A percentile compares a stretch with the other conserved stretches of the same genome.
Evolutionary conservation across 92 coral and sea anemone genomes (phyloP).

Genomic region (Heliopora coerulea): DNA sequence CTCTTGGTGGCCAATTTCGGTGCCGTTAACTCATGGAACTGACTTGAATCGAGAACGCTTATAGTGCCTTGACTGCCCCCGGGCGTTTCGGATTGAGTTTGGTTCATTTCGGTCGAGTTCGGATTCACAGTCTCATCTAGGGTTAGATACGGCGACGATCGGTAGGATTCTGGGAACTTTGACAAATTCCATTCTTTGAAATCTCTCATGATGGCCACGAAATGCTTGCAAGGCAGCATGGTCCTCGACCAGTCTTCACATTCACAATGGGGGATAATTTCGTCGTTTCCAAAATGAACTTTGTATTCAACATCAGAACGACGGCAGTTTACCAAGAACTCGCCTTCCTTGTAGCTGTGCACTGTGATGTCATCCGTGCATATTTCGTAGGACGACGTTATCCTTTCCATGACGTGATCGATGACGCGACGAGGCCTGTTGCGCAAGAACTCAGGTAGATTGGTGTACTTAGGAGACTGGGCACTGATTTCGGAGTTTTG

Average conservation of each 20-base stretch:
- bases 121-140: slow-evolving; percentile 31
- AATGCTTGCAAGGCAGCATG: slow-evolving; percentile 51
- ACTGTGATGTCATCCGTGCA: slow-evolving; percentile 41
- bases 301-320: slow-evolving; percentile 41
- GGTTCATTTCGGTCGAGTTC: slow-evolving; percentile 2
- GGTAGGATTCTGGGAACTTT: slow-evolving; percentile 29
- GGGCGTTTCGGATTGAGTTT: slow-evolving; percentile 4
- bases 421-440: slow-evolving; percentile 48
- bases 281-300: slow-evolving; percentile 33
- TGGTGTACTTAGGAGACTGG: slow-evolving; percentile 4
- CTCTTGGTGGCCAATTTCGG: slow-evolving; percentile 27
- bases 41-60: slow-evolving; percentile 31
- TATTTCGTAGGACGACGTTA: slow-evolving; percentile 33
- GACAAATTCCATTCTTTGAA: slow-evolving; percentile 44
- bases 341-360: slow-evolving; percentile 41
- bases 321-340: slow-evolving; percentile 37
- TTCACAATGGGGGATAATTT: slow-evolving; percentile 39
- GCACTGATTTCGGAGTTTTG: slow-evolving; percentile 24
- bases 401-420: slow-evolving; percentile 42
- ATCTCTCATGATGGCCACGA: slow-evolving; percentile 38
- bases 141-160: slow-evolving; percentile 34
- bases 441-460: slow-evolving; percentile 41
- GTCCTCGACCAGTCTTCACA: slow-evolving; percentile 42
- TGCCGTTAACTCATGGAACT: slow-evolving; percentile 30
- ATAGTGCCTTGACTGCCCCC: slow-evolving; percentile 2